A percentile compares a stretch with the other conserved stretches of the same genome.
Conservation (phyloP, 1,140 invertebrate species). For the Ptiloglossa arizonensis region DNA sequence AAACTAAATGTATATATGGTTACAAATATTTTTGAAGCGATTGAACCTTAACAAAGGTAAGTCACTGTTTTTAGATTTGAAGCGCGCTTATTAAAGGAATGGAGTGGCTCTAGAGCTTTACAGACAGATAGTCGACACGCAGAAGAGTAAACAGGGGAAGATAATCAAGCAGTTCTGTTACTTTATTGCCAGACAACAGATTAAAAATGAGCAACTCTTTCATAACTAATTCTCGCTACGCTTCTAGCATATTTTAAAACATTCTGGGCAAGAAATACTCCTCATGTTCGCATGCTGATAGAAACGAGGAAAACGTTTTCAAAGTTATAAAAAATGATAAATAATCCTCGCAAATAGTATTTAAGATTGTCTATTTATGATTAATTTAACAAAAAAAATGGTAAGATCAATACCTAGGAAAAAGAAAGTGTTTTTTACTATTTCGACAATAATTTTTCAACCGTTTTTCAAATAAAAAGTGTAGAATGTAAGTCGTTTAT, state of each 20-base stretch:
- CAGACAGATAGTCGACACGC: slow-evolving; percentile 13
- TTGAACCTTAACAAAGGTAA: no score
- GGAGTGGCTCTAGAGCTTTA: slow-evolving; percentile 1
- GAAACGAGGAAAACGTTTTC: not conserved
- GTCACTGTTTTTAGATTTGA: no score
- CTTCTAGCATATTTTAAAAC: slow-evolving; percentile 32
- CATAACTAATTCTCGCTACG: slow-evolving; percentile 40
- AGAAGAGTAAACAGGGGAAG: slow-evolving; percentile 24
- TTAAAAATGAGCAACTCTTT: slow-evolving; percentile 42
- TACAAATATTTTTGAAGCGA: no score
- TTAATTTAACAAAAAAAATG: slow-evolving; percentile 4
- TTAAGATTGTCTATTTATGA: no score
- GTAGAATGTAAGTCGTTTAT: no score
- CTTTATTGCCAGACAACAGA: slow-evolving; percentile 38
- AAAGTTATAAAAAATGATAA: not conserved
- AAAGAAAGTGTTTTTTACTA: no score
- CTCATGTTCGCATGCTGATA: not conserved
- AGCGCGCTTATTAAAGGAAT: slow-evolving; percentile 12
- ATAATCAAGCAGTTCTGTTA: slow-evolving; percentile 40
- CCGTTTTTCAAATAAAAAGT: no score
- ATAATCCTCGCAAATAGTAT: not conserved
- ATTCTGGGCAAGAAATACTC: not conserved
- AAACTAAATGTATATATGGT: no score
- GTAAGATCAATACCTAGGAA: no score
- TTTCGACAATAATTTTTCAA: no score